Base-by-base conservation (phyloP, 2,797 vertebrate species). In the Myotis pilosus region DNA sequence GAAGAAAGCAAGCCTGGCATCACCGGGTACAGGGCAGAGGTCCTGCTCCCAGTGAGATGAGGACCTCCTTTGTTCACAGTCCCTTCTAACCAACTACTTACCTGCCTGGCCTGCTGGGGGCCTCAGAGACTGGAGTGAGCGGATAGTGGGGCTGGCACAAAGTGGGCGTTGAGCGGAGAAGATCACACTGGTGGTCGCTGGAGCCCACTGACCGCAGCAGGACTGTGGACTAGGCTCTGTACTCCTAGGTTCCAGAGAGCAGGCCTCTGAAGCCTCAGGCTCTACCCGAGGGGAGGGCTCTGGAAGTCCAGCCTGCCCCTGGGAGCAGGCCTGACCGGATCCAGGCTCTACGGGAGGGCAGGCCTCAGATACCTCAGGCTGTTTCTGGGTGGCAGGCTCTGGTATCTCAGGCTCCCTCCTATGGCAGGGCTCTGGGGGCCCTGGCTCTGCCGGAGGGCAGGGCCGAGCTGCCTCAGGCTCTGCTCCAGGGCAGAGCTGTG, bases 121-220 rank as follows among this genome's bases (percentile, higher is more conserved):
- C 74, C 66, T 81, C 51, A 72, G 80, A 44, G 94, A 80, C 30
- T 79, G 94, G 1, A 86, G 62, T 13, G 96, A 97, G 84, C 1
- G 3, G 69, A 92, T 75, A 60, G 72, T 44, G 41, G 94, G 89
- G n/a, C 72, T 96, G 94, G 96, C 89, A 79, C 97, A 97, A 81
- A 86, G 74, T 1, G 89, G 93, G 4, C 5, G 92, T 60, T 97
- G 97, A 33, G 94, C 93, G 55, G 92, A 92, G 86, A 94, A 96
- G 51, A 78, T 93, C 79, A 95, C 44, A 2, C 36, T 96, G 80
- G 91, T 92, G 68, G 79, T 69, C 3, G 51, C 88, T 28, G 95
- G 60, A 57, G 94, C 22, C 38, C 69, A 15, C 36, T 76, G 83
- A 47, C 55, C 55, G 57, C 49, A 53, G 80, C 60, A 38, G 66